Conservation (phyloP, 2,113 vertebrate species). For the Tachuris rubrigastra region DNA sequence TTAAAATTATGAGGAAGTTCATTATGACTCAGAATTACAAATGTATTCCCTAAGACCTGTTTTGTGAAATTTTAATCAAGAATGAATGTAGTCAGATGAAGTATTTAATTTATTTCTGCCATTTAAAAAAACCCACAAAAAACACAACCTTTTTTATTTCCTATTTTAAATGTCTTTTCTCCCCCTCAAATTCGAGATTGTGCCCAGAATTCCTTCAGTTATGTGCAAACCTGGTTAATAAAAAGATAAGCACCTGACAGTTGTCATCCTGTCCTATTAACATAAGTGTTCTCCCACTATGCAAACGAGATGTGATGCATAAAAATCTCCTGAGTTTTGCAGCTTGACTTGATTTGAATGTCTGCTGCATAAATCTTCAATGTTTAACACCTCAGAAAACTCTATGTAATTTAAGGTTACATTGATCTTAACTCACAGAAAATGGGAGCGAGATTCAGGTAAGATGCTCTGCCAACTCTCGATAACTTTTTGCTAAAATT, state of each 20-base stretch:
- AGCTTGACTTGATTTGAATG: not conserved
- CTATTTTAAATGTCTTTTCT: not conserved
- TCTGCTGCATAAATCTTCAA: not conserved
- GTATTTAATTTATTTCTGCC: not conserved
- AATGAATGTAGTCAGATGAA: not conserved
- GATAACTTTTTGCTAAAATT: not conserved
- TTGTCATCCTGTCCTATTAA: not conserved
- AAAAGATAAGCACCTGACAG: not conserved
- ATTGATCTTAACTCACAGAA: not conserved
- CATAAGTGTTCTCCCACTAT: not conserved
- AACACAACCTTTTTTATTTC: not conserved
- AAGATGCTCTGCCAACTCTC: not conserved
- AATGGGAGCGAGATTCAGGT: not conserved
- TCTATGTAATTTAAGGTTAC: not conserved
- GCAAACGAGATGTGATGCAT: not conserved
- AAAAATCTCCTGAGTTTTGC: not conserved
- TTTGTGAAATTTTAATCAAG: not conserved
- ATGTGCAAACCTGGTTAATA: not conserved
- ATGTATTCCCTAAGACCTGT: not conserved
- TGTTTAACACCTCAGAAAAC: not conserved
- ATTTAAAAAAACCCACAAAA: not conserved
- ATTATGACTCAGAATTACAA: not conserved
- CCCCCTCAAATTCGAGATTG: not conserved
- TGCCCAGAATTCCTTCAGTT: not conserved
- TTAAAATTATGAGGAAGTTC: not conserved